Evolutionary conservation across 2,888 invertebrate genomes (phyloP), one percentile per base, ranked within the genome.

Genomic region (Cybosia mesomella): DNA sequence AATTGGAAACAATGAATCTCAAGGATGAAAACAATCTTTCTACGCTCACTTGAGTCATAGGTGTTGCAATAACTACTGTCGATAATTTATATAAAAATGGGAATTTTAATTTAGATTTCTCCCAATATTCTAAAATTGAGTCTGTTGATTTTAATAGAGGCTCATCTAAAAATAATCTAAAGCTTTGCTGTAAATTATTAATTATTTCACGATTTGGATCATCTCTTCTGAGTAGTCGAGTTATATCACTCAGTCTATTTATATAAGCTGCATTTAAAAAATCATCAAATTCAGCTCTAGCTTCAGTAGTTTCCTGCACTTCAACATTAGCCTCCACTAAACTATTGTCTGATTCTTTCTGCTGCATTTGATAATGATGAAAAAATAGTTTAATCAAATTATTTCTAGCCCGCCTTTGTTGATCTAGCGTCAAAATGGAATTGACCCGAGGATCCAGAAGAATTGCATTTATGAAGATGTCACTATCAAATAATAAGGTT

Each of bases 301-400:
- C 43, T 60, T 60, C 60, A 60, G 60, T 24, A 43, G 18, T 43
- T 43, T 43, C 24, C 18, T 43, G 24, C 15, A 18, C 24, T 60
- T 2, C 24, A 18, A 8, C 15, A 60, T 43, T 60, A 34, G 9
- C 43, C 39, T 60, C 60, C 24, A 60, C 13, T 43, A 39, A 60
- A 43, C 43, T 60, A 58, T n/a, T 24, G 43, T 60, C 60, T 24
- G 43, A 24, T 24, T 43, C 24, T 43, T 60, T 39, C 0, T 22
- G 60, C 43, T 60, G 13, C 15, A 43, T 10, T 43, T 60, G 24
- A 24, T 24, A 43, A 60, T 28, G 9, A 22, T 15, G 4, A 60
- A 43, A 43, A 11, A 43, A 60, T 43, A 24, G 8, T 24, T 13
- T 43, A 1, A 60, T 43, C 43, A 60, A 43, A 24, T 60, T 60